Evolutionary conservation across 2,797 vertebrate species (phyloP).

Genomic region (Argentina silus): DNA sequence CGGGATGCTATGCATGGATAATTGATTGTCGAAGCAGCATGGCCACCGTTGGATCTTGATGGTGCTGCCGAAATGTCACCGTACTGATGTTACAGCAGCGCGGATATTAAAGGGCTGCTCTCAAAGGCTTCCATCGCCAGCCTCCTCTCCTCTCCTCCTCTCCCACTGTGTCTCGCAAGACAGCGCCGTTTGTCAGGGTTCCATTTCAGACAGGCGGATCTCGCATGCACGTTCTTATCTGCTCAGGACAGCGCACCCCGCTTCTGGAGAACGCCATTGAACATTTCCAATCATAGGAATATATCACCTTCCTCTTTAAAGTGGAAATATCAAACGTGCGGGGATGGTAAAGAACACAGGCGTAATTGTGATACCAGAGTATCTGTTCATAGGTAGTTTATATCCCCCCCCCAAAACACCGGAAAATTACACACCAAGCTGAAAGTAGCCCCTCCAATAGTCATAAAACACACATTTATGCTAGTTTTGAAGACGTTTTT

Average conservation of each 20-base stretch:
- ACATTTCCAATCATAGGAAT: constrained; percentile 77
- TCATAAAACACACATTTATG: constrained; percentile 70
- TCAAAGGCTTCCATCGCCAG: constrained; percentile 78
- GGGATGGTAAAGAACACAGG: constrained; percentile 47
- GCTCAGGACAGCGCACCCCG: constrained; percentile 76
- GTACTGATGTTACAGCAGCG: constrained; percentile 81
- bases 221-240: constrained; percentile 78
- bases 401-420: constrained; percentile 58
- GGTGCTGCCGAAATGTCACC: constrained; percentile 84
- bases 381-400: constrained; percentile 71
- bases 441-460: constrained; percentile 59
- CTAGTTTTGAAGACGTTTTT: constrained; percentile 61
- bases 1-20: constrained; percentile 81
- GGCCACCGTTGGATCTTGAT: constrained; percentile 82
- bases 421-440: constrained; percentile 67
- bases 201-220: constrained; percentile 73
- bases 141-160: constrained; percentile 63
- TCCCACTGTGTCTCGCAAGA: constrained; percentile 77
- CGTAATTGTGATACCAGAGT: constrained; percentile 74
- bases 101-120: constrained; percentile 79
- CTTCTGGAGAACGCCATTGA: constrained; percentile 75
- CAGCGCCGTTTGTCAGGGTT: constrained; percentile 74
- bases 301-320: constrained; percentile 75
- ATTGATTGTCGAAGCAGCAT: constrained; percentile 82
- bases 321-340: constrained; percentile 77